A percentile compares a stretch with the other conserved stretches of the same genome.
Conservation (phyloP, 2,797 vertebrate species). For the Novumbra hubbsi region DNA sequence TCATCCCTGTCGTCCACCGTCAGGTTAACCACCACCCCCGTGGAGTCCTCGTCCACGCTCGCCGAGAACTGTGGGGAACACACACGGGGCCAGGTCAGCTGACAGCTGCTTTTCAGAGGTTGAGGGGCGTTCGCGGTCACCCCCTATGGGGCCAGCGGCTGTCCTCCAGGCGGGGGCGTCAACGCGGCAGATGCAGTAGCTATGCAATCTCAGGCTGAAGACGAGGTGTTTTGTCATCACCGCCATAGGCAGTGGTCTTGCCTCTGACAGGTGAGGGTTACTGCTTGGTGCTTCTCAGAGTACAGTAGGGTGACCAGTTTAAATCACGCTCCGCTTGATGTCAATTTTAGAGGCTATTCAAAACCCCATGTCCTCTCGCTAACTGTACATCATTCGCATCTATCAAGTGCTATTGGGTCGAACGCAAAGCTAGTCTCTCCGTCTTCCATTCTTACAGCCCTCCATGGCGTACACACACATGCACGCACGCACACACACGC, state of each 20-base stretch:
- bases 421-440: not conserved
- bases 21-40: conserved; percentile 90
- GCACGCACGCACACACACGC: not conserved
- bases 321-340: not conserved
- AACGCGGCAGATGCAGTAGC: not conserved
- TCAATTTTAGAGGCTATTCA: not conserved
- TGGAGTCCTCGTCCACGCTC: conserved; percentile 86
- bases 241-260: not conserved
- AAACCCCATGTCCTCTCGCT: not conserved
- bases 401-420: not conserved
- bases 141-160: not conserved
- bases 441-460: not conserved
- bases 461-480: not conserved
- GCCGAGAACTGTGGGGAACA: conserved; percentile 83
- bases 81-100: not conserved
- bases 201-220: not conserved
- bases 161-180: too few relatives aligned
- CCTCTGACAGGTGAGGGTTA: not conserved
- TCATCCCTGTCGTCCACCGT: conserved; percentile 93
- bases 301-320: not conserved
- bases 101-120: not conserved
- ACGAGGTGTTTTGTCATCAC: not conserved
- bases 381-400: not conserved
- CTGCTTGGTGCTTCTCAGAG: not conserved
- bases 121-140: not conserved